A percentile compares a stretch with the other conserved stretches of the same genome.
These are phyloP conservation scores for Myotis yumanensis DNA, from an alignment of 2,113 vertebrate genomes.

Conservation along the genomic window DNA sequence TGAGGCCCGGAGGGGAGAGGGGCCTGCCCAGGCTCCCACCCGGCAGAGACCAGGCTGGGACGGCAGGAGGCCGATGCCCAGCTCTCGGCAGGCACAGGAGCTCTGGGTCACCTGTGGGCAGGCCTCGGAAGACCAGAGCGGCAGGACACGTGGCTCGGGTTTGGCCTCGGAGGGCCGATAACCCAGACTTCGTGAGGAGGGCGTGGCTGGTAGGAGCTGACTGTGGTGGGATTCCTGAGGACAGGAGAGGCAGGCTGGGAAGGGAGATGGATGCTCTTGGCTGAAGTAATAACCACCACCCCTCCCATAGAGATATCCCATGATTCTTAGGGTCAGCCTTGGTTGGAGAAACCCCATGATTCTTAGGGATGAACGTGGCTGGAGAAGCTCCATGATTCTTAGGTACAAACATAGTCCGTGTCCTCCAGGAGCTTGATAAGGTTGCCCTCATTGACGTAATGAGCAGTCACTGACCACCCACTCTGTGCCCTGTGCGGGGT, in stretches of 20 bases:
- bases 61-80: not conserved
- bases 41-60: not conserved
- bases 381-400: not conserved
- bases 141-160: rapidly evolving
- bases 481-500: not conserved
- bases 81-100: not conserved
- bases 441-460: not conserved
- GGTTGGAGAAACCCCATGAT: not conserved
- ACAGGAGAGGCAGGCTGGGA: no score
- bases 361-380: not conserved
- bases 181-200: no score
- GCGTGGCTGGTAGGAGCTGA: not conserved
- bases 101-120: no score
- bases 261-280: not conserved
- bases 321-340: not conserved
- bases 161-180: no score
- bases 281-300: not conserved
- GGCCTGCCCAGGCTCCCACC: not conserved
- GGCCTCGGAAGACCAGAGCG: not conserved
- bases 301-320: not conserved
- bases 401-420: not conserved
- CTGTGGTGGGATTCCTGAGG: not conserved
- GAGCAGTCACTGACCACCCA: not conserved
- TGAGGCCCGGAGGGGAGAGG: not conserved
- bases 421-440: not conserved